Base-by-base conservation (phyloP, 2,888 invertebrate genomes). In the Campopleginae sp. region DNA sequence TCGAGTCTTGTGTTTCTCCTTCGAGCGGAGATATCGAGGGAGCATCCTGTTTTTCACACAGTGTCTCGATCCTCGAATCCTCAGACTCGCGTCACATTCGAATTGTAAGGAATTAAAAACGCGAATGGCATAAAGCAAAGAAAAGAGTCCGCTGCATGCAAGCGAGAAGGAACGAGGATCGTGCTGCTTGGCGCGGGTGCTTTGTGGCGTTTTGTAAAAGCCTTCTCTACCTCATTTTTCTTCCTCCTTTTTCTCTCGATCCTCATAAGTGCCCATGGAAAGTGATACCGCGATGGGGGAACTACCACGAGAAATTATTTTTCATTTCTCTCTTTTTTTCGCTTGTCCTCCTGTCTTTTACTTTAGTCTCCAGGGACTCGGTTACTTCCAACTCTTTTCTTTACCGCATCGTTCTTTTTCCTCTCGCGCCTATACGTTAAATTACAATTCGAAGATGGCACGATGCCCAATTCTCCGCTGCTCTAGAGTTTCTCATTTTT, bases 81-180 rank as follows among this genome's bases (percentile, higher is more conserved):
- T 44, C 19, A 72, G 70, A 58, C 51, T 85, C 76, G 65, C 77
- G 66, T 71, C 58, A 89, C 90, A 88, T 89, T 88, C 88, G 89
- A 90, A 90, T 89, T 88, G 90, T 88, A 86, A 90, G 90, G 90
- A 91, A 91, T 91, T 90, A 91, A 90, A 90, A 91, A 89, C n/a
- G 88, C 88, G 89, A 89, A 89, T 89, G 89, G 90, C 91, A 91
- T 89, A 91, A 90, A 91, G 88, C 89, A 90, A 91, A 91, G 88
- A 87, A 87, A 84, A 70, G 80, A 83, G 66, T 23, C 66, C 84
- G n/a, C n/a, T n/a, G n/a, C n/a, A n/a, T n/a, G n/a, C n/a, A n/a
- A n/a, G n/a, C n/a, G n/a, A n/a, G n/a, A n/a, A n/a, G n/a, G n/a
- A n/a, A n/a, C 89, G 70, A 46, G 75, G 85, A 78, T 83, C 86